phyloP scores from a whole-genome alignment of 30 jellyfish, hydroid and myxozoan species.

The Clytia hemisphaerica region DNA sequence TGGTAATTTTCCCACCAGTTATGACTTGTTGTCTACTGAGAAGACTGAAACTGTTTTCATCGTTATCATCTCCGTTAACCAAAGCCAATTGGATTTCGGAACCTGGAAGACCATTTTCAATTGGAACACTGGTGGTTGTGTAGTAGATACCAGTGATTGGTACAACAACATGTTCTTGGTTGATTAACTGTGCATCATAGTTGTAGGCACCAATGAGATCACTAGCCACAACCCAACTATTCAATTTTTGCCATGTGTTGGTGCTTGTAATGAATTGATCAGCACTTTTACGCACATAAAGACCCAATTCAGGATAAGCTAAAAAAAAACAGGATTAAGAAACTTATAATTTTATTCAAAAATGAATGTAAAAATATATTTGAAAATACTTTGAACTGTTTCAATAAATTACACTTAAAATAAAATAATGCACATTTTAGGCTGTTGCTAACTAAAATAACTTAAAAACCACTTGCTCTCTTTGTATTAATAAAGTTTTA shows the following conservation, averaged over 20 bases:
- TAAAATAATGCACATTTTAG: too few relatives aligned
- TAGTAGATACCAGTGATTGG: slow-evolving; percentile 68
- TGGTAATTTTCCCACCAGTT: slow-evolving; percentile 50
- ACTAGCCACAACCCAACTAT: slow-evolving; percentile 61
- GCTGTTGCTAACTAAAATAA: too few relatives aligned
- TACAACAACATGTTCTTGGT: slow-evolving; percentile 45
- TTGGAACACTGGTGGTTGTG: slow-evolving; percentile 59
- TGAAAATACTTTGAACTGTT: too few relatives aligned
- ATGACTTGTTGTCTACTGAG: slow-evolving; percentile 32
- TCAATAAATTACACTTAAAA: too few relatives aligned
- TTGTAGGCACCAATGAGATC: slow-evolving; percentile 70
- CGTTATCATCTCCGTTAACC: slow-evolving; percentile 35
- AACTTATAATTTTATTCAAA: too few relatives aligned
- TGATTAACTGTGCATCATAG: slow-evolving; percentile 39
- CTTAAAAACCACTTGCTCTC: too few relatives aligned
- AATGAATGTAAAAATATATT: too few relatives aligned
- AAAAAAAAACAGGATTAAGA: background rate
- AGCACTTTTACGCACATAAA: slow-evolving; percentile 39
- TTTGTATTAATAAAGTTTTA: too few relatives aligned
- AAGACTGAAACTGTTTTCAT: slow-evolving; percentile 28
- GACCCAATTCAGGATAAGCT: slow-evolving; percentile 90
- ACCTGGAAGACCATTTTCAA: slow-evolving; percentile 44
- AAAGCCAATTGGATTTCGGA: slow-evolving; percentile 48
- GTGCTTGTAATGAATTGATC: slow-evolving; percentile 32
- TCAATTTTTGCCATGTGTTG: slow-evolving; percentile 31